These are phyloP conservation scores for Lithophane semibrunnea DNA, from an alignment of 2,888 invertebrate genomes.

Conservation along the genomic window DNA sequence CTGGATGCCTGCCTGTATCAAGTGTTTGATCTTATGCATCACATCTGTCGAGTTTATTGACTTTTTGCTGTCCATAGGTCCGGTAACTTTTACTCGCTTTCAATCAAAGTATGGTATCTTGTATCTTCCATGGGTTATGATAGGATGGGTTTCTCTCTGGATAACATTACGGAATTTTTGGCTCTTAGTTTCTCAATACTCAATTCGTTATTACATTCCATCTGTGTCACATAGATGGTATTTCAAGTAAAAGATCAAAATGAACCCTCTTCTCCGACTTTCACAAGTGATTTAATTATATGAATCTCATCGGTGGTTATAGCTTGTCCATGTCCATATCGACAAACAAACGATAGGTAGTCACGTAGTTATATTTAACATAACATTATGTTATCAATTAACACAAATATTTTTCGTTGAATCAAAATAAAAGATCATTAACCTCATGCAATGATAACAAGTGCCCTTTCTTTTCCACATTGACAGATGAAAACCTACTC, in stretches of 20 bases:
- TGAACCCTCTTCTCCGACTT: neutral
- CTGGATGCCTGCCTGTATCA: constrained; percentile 36
- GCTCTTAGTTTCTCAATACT: neutral
- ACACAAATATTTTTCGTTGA: constrained; percentile 26
- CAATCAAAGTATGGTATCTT: neutral
- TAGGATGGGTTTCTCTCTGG: constrained; percentile 4
- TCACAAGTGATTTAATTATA: constrained; percentile 14
- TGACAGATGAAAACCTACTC: constrained; percentile 17
- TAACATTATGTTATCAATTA: constrained; percentile 25
- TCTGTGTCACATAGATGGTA: too few species aligned
- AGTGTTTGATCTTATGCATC: constrained; percentile 2
- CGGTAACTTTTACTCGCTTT: neutral
- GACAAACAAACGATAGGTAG: constrained; percentile 6
- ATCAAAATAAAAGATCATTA: constrained; percentile 49
- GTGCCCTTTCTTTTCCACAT: constrained; percentile 37
- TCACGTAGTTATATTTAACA: constrained; percentile 3
- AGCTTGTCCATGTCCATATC: neutral
- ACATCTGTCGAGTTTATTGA: constrained; percentile 17
- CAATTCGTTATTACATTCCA: too few species aligned
- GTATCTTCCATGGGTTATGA: neutral
- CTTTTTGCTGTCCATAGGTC: neutral
- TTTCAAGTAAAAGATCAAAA: too few species aligned
- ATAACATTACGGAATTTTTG: constrained; percentile 17
- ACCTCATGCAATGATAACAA: constrained; percentile 51
- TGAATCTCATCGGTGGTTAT: neutral